phyloP scores from a whole-genome alignment of 2,113 vertebrate species.

The Ptilonorhynchus violaceus region DNA sequence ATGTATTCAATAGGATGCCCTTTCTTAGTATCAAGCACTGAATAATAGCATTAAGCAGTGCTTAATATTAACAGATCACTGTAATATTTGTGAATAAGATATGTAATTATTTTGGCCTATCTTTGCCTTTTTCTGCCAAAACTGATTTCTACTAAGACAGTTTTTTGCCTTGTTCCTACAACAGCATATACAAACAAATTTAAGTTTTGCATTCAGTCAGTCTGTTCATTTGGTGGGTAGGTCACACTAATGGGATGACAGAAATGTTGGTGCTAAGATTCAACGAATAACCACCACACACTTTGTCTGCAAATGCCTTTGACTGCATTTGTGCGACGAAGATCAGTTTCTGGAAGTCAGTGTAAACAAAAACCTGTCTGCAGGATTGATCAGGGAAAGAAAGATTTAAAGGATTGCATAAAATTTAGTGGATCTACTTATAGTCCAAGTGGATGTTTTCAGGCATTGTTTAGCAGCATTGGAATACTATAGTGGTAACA shows the following conservation, averaged over 20 bases:
- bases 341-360: not conserved
- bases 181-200: not conserved
- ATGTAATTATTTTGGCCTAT: not conserved
- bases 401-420: not conserved
- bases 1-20: not conserved
- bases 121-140: not conserved
- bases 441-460: not conserved
- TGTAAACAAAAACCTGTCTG: not conserved
- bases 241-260: not conserved
- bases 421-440: not conserved
- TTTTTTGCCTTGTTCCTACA: not conserved
- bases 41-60: not conserved
- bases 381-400: not conserved
- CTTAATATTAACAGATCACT: not conserved
- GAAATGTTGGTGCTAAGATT: not conserved
- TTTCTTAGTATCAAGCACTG: not conserved
- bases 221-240: not conserved
- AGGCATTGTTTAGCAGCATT: not conserved
- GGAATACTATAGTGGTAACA: not conserved
- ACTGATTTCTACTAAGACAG: not conserved
- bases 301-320: not conserved
- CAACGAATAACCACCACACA: not conserved
- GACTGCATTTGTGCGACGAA: not conserved
- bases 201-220: not conserved
- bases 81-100: not conserved